phyloP scores from a whole-genome alignment of 1,140 invertebrate species.

The Drosophila littoralis region DNA sequence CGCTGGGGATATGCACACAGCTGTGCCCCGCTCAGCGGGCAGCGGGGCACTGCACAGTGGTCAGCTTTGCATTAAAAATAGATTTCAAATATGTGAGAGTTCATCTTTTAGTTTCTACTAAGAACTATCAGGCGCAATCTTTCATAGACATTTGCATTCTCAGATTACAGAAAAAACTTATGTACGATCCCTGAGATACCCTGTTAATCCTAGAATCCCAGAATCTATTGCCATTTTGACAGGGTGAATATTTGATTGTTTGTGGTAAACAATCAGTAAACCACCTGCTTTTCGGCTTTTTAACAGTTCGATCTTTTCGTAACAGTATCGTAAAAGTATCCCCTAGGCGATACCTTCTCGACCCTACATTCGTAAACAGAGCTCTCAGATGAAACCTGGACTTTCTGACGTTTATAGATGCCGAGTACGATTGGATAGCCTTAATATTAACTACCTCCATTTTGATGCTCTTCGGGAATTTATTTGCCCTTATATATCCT shows the following conservation, averaged over 20 bases:
- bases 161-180: not conserved
- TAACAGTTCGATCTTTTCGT: too few relatives aligned
- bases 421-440: too few relatives aligned
- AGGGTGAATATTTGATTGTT: too few relatives aligned
- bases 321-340: not conserved
- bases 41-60: not conserved
- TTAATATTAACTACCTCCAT: too few relatives aligned
- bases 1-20: not conserved
- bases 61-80: constrained; percentile 2
- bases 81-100: not conserved
- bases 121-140: not conserved
- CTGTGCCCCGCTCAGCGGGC: not conserved
- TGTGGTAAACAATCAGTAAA: too few relatives aligned
- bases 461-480: too few relatives aligned
- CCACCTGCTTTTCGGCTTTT: too few relatives aligned
- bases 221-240: too few relatives aligned
- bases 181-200: not conserved
- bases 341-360: not conserved
- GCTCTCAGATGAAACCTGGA: too few relatives aligned
- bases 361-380: too few relatives aligned
- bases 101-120: not conserved
- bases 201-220: not conserved
- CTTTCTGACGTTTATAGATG: too few relatives aligned
- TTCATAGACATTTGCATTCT: not conserved
- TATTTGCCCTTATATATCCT: too few relatives aligned